phyloP scores from a whole-genome alignment of 2,797 vertebrate genomes.

The Karalla daura region DNA sequence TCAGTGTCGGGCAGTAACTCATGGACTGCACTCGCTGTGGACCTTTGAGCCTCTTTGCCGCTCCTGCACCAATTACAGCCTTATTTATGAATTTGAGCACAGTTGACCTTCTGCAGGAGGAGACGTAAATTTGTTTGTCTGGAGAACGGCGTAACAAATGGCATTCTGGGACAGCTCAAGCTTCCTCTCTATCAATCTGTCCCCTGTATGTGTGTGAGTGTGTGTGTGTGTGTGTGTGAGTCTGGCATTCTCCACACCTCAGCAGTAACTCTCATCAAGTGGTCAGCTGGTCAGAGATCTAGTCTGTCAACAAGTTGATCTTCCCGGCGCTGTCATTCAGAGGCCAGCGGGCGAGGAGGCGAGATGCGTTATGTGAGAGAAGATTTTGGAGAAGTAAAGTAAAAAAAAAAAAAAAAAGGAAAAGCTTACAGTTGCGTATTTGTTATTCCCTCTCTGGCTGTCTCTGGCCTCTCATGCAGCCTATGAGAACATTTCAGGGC shows the following conservation, averaged over 20 bases:
- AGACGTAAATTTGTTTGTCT: slow-evolving; percentile 80
- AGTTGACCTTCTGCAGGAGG: slow-evolving; percentile 78
- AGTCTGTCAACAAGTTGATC: slow-evolving; percentile 33
- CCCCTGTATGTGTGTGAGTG: slow-evolving; percentile 20
- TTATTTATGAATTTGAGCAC: slow-evolving; percentile 83
- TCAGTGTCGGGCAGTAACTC: slow-evolving; percentile 67
- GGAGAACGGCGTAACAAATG: slow-evolving; percentile 73
- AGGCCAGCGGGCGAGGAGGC: neutral
- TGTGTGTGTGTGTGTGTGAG: too few species aligned
- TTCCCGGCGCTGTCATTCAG: slow-evolving; percentile 5
- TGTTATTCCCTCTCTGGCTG: slow-evolving; percentile 17
- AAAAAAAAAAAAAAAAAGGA: neutral
- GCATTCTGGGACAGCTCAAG: slow-evolving; percentile 54
- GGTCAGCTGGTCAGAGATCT: slow-evolving; percentile 43
- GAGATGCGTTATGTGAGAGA: neutral
- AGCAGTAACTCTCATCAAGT: slow-evolving; percentile 49
- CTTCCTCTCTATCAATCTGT: slow-evolving; percentile 67
- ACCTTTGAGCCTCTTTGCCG: slow-evolving; percentile 55
- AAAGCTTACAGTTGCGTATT: slow-evolving; percentile 3
- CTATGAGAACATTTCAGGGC: slow-evolving; percentile 50
- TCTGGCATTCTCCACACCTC: slow-evolving; percentile 32
- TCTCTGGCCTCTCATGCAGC: slow-evolving; percentile 21
- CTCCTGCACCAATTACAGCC: slow-evolving; percentile 73
- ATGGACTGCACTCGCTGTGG: slow-evolving; percentile 34
- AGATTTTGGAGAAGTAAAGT: neutral